phyloP scores from a whole-genome alignment of 2,113 vertebrate species.

The Oncorhynchus keta region DNA sequence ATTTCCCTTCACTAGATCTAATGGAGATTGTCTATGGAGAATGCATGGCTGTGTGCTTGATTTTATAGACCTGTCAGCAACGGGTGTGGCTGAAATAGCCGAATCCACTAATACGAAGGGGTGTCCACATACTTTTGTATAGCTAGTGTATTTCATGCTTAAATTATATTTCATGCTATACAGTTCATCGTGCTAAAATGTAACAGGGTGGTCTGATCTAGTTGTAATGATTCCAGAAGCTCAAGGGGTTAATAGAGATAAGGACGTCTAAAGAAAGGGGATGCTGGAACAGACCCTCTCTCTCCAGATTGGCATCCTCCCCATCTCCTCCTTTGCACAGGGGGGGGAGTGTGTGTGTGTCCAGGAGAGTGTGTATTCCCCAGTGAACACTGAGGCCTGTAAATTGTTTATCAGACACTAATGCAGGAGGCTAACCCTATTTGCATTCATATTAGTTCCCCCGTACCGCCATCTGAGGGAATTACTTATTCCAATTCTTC shows the following conservation, averaged over 20 bases:
- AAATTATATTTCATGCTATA: too few relatives aligned
- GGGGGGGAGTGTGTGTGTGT: not conserved
- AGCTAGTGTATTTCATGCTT: too few relatives aligned
- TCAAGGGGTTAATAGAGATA: constrained; percentile 36
- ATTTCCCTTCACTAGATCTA: too few relatives aligned
- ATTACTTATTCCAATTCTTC: constrained; percentile 89
- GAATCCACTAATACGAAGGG: too few relatives aligned
- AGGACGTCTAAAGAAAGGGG: constrained; percentile 3
- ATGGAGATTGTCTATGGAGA: too few relatives aligned
- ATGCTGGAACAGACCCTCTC: not conserved
- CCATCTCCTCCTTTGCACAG: constrained; percentile 22
- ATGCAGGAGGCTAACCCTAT: constrained; percentile 89
- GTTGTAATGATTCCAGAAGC: constrained; percentile 7
- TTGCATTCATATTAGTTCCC: constrained; percentile 93
- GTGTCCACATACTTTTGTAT: too few relatives aligned
- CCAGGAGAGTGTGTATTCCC: constrained; percentile 49
- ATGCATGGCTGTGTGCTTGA: too few relatives aligned
- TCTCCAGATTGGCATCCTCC: constrained; percentile 46
- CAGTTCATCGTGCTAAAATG: not conserved
- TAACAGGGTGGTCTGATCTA: constrained; percentile 2
- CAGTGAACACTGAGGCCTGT: constrained; percentile 77
- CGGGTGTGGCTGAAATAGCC: too few relatives aligned
- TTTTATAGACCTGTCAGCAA: too few relatives aligned
- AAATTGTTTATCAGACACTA: constrained; percentile 88
- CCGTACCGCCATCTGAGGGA: constrained; percentile 83